Base-by-base conservation (phyloP, 2,113 vertebrate genomes). In the Prionailurus viverrinus region DNA sequence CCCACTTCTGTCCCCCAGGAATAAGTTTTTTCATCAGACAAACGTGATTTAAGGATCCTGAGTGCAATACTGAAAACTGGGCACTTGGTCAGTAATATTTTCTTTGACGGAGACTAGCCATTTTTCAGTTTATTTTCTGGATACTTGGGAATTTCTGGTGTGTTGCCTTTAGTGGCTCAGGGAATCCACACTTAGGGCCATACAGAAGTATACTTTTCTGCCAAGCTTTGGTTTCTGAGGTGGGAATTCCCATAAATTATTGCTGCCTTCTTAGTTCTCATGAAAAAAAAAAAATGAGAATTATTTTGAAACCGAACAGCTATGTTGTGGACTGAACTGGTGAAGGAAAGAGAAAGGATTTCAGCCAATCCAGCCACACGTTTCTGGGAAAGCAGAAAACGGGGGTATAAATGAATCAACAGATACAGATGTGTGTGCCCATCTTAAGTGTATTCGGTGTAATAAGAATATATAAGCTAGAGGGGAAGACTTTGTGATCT, bases 401-500 rank as follows among this genome's bases (percentile, higher is more conserved):
- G 16, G 13, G 82, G n/a, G 18, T 39, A 63, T 80, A 80, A 58
- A 51, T 21, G 41, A 89, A 95, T 87, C 87, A 84, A 58, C 74
- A 91, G 65, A 53, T 78, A 66, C 41, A 36, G 36, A 25, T 79
- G 73, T 71, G 66, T 88, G 68, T 23, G 39, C 89, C 91, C 87
- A 76, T 82, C 90, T 63, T 48, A 86, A 33, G 41, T 29, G 4
- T 61, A 25, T 25, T 80, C 29, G 2, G 16, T 68, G 10, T 92
- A 66, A 83, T 74, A 89, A 73, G 76, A 91, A 81, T 95, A 16
- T 74, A 41, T 53, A 93, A 94, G 71, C 83, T 68, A 10, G 51
- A 85, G 84, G 51, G 73, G 39, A 90, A 89, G 81, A 86, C n/a
- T 88, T 68, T 73, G 97, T 94, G 82, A 89, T 93, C 92, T 80